Evolutionary conservation across 2,888 invertebrate genomes (phyloP).

Genomic region (Dorcus hopei): DNA sequence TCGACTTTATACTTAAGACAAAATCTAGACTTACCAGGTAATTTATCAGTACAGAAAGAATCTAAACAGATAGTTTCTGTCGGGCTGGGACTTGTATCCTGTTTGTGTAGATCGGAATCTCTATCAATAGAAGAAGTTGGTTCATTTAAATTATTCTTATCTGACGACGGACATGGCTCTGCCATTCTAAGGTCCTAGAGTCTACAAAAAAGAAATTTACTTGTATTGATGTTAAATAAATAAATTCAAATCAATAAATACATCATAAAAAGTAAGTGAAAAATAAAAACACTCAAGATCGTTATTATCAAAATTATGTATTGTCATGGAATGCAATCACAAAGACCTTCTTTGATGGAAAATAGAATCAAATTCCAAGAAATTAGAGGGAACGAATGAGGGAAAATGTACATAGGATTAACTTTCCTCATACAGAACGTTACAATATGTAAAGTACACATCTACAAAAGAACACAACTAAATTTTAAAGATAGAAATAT

Average conservation of each 20-base stretch:
- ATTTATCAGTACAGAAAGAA: conserved; percentile 37
- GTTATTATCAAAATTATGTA: neutral
- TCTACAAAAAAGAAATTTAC: conserved; percentile 15
- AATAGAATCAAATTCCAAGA: too few species aligned
- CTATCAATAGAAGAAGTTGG: conserved; percentile 33
- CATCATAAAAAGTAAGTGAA: too few species aligned
- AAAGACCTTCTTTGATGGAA: too few species aligned
- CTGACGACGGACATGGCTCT: conserved; percentile 46
- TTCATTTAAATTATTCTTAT: conserved; percentile 36
- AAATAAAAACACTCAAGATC: too few species aligned
- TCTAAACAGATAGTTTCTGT: conserved; percentile 47
- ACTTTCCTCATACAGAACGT: too few species aligned
- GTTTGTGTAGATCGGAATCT: conserved; percentile 42
- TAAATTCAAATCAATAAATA: neutral
- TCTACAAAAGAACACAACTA: too few species aligned
- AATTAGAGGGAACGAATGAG: too few species aligned
- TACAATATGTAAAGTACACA: too few species aligned
- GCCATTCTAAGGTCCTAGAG: conserved; percentile 46
- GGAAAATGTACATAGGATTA: too few species aligned
- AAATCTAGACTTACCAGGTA: conserved; percentile 33
- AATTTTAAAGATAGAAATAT: too few species aligned
- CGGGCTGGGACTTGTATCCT: conserved; percentile 48
- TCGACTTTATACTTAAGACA: too few species aligned
- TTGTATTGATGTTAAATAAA: neutral
- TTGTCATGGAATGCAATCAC: too few species aligned